Percentiles rank a stretch among this genome's conserved stretches.
phyloP scores from a whole-genome alignment of 2,888 invertebrate genomes.

The Zele albiditarsus region DNA sequence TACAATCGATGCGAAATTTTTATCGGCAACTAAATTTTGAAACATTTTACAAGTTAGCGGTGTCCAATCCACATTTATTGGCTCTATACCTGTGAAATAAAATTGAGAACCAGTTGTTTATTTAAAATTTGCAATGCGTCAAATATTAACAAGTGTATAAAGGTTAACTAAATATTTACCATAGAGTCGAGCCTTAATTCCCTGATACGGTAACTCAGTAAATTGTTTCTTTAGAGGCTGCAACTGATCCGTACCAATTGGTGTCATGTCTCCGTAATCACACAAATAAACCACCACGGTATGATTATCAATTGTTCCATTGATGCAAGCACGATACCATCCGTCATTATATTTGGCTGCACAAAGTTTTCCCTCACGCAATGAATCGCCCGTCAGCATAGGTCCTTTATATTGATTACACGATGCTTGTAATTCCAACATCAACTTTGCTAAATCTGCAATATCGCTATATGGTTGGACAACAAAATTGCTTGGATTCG shows the following conservation, averaged over 20 bases:
- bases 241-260: constrained; percentile 75
- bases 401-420: constrained; percentile 76
- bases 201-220: constrained; percentile 78
- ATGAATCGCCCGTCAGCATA: constrained; percentile 70
- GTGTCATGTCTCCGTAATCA: constrained; percentile 79
- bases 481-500: constrained; percentile 84
- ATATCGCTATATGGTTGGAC: constrained; percentile 70
- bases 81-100: constrained; percentile 74
- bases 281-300: constrained; percentile 78
- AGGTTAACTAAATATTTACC: constrained; percentile 71
- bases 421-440: constrained; percentile 79
- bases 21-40: constrained; percentile 81
- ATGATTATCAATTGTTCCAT: constrained; percentile 75
- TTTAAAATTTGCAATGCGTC: not conserved
- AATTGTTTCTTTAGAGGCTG: constrained; percentile 76
- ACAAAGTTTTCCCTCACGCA: constrained; percentile 79
- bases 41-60: constrained; percentile 84
- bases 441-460: constrained; percentile 71
- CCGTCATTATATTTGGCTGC: constrained; percentile 80
- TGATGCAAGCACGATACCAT: constrained; percentile 74
- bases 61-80: constrained; percentile 80
- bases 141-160: not conserved
- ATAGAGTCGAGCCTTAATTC: constrained; percentile 78
- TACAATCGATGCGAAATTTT: constrained; percentile 81
- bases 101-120: not conserved